Evolutionary conservation across 2,113 vertebrate species (phyloP).

Genomic region (Meles meles): DNA sequence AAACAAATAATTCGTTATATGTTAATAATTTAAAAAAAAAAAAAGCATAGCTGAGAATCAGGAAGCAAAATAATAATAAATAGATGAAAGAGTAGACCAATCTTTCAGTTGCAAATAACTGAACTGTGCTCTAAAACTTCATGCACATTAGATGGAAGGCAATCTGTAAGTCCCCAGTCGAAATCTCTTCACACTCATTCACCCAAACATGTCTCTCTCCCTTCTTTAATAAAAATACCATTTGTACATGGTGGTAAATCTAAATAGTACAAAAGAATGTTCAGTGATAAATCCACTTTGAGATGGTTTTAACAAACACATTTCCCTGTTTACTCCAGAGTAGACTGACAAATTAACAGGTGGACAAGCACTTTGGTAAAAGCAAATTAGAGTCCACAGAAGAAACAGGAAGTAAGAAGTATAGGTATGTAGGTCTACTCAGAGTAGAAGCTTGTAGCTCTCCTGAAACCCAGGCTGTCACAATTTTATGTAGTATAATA

Average conservation of each 20-base stretch:
- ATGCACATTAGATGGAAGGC: background rate
- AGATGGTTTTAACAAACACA: background rate
- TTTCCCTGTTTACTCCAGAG: background rate
- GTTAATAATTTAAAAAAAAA: background rate
- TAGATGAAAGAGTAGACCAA: background rate
- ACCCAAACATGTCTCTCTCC: background rate
- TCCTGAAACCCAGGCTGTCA: background rate
- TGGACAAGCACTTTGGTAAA: background rate
- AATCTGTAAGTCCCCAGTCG: background rate
- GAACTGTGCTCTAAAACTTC: background rate
- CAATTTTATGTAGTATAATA: background rate
- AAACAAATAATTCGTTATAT: background rate
- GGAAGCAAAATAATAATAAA: background rate
- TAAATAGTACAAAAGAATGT: background rate
- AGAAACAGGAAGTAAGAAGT: background rate
- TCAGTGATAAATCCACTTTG: background rate
- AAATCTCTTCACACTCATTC: background rate
- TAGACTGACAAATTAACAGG: background rate
- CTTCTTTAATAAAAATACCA: slow-evolving; percentile 5
- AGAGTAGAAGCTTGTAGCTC: background rate
- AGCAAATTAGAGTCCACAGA: background rate
- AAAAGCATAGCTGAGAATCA: background rate
- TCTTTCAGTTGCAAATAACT: background rate
- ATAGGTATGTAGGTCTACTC: background rate
- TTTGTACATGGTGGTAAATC: background rate